Evolutionary conservation across 1,140 invertebrate genomes (phyloP).

Genomic region (Zophobas morio): DNA sequence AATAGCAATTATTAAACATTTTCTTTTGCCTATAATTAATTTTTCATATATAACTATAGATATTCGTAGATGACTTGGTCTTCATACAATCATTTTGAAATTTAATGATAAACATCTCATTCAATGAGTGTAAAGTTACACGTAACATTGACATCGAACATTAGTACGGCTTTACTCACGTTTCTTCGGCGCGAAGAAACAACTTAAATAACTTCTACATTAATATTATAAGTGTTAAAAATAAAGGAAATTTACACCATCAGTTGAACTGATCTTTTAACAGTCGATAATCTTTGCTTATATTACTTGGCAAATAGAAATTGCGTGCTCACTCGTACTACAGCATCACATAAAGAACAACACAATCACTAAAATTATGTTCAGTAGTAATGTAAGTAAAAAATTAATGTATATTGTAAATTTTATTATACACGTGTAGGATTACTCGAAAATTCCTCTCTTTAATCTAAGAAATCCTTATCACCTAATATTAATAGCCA

Average conservation of each 20-base stretch:
- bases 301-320: constrained; percentile 48
- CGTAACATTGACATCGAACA: constrained; percentile 48
- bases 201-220: constrained; percentile 44
- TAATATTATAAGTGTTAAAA: constrained; percentile 35
- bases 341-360: constrained; percentile 51
- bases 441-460: constrained; percentile 11
- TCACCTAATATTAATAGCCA: constrained; percentile 43
- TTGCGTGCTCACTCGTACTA: constrained; percentile 54
- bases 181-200: constrained; percentile 45
- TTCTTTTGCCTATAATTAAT: constrained; percentile 40
- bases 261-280: constrained; percentile 40
- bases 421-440: constrained; percentile 43
- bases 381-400: constrained; percentile 43
- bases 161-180: constrained; percentile 57
- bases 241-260: constrained; percentile 32
- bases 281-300: constrained; percentile 34
- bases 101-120: constrained; percentile 41
- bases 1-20: constrained; percentile 36
- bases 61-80: constrained; percentile 41
- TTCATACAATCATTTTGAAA: constrained; percentile 30
- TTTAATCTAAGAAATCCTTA: constrained; percentile 42
- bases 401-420: constrained; percentile 48
- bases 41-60: constrained; percentile 38
- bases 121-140: constrained; percentile 47
- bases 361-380: constrained; percentile 49